phyloP scores from a whole-genome alignment of 1,140 invertebrate genomes.

The Oscheius sp. region DNA sequence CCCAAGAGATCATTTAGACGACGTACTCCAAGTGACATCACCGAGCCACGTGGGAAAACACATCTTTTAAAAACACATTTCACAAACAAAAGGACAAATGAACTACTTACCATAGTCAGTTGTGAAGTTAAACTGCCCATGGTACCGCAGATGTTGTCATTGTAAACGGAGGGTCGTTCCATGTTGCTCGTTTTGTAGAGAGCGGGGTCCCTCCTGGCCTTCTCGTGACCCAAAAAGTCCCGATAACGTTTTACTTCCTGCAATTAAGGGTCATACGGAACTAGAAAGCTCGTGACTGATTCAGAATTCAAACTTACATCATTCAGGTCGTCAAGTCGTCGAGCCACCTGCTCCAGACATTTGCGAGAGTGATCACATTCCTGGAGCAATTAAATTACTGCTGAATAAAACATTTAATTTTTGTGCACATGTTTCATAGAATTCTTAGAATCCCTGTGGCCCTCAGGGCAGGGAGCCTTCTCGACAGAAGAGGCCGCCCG shows the following conservation, averaged over 20 bases:
- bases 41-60: no score
- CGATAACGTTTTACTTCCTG: constrained; percentile 25
- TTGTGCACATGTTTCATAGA: no score
- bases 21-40: no score
- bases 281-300: not conserved
- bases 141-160: constrained; percentile 12
- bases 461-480: no score
- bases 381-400: constrained; percentile 7
- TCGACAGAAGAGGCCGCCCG: no score
- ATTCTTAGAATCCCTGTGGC: no score
- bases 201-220: not conserved
- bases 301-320: constrained; percentile 8
- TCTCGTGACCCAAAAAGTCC: constrained; percentile 18
- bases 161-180: not conserved
- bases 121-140: not conserved
- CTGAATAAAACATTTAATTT: no score
- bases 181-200: constrained; percentile 11
- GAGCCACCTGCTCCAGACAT: not conserved
- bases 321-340: constrained; percentile 6
- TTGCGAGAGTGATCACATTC: constrained; percentile 16
- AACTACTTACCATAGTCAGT: not conserved
- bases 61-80: not conserved
- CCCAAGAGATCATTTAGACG: no score
- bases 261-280: not conserved
- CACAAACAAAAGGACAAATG: not conserved